Evolutionary conservation across 2,888 invertebrate genomes (phyloP).

Genomic region (Glaucopsyche alexis): DNA sequence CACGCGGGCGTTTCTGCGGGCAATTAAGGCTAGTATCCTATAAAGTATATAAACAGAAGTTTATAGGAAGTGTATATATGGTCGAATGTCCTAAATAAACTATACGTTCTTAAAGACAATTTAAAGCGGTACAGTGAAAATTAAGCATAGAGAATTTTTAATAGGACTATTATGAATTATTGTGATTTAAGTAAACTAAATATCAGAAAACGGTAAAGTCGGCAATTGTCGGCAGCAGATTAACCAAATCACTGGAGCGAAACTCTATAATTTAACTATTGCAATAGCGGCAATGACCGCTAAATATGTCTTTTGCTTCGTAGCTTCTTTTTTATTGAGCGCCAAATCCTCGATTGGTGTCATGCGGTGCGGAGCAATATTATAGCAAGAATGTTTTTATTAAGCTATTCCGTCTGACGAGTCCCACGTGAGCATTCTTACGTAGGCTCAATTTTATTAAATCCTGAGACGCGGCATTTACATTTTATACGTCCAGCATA

Average conservation of each 20-base stretch:
- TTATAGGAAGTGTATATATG: too few species aligned
- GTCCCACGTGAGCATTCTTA: slow-evolving; percentile 14
- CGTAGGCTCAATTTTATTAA: slow-evolving; percentile 15
- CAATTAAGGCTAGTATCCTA: too few species aligned
- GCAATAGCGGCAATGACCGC: slow-evolving; percentile 19
- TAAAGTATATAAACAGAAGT: too few species aligned
- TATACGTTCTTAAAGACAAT: too few species aligned
- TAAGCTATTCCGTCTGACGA: slow-evolving; percentile 4
- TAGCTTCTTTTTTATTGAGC: slow-evolving; percentile 3
- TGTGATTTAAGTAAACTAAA: not conserved
- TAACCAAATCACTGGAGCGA: slow-evolving; percentile 10
- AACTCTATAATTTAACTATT: slow-evolving; percentile 12
- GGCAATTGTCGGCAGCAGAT: not conserved
- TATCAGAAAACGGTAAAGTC: not conserved
- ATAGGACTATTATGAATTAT: not conserved
- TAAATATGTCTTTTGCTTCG: slow-evolving; percentile 12
- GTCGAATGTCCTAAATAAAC: too few species aligned
- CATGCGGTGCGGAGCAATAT: not conserved
- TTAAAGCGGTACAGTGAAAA: not conserved
- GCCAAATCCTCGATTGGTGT: slow-evolving; percentile 12
- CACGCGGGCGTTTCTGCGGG: too few species aligned
- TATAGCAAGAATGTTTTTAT: slow-evolving; percentile 12
- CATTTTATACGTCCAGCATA: slow-evolving; percentile 15
- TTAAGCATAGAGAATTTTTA: not conserved
- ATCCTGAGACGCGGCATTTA: not conserved